Base-by-base conservation (phyloP, 2,113 vertebrate species). In the Strix aluco region DNA sequence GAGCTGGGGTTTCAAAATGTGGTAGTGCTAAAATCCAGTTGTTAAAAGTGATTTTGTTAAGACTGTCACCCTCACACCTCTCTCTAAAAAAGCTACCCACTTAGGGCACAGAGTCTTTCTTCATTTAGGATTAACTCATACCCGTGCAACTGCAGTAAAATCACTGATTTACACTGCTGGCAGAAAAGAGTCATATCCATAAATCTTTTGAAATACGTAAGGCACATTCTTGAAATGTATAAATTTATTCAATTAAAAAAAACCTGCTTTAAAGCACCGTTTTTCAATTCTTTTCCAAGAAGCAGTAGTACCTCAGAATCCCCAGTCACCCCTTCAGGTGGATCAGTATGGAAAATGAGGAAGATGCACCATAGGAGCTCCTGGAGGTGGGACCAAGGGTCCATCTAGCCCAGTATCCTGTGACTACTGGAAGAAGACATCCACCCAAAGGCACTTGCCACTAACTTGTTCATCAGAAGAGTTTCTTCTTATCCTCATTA, bases 71-170 rank as follows among this genome's bases (percentile, higher is more conserved):
- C 49, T 94, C 42, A 3, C 19, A 42, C 29, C 66, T 77, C 65
- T 84, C 78, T 67, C 46, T 40, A 73, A 85, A 81, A 90, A 49
- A 23, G 61, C 29, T 6, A 25, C 78, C 38, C 32, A 19, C 51
- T 70, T 21, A 73, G 47, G 87, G 65, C 54, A 86, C 3, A 6
- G 59, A 65, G 65, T 79, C 73, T 55, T 21, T 75, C 86, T 86
- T 92, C 71, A 54, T 80, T 92, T 58, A 52, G 65, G 57, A 95
- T 95, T 91, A 94, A 91, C 74, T 95, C 81, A 67, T 11, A 22
- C 15, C 34, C 66, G 58, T 2, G 10, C 52, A 69, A 62, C 29
- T 80, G 91, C 70, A 92, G 32, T 42, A 79, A 47, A 69, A 85
- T 62, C 74, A 61, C 71, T 85, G 23, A 82, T 74, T 78, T 72